A percentile compares a stretch with the other conserved stretches of the same genome.
Evolutionary conservation across 2,113 vertebrate species (phyloP).

Genomic region (Probosciger aterrimus): DNA sequence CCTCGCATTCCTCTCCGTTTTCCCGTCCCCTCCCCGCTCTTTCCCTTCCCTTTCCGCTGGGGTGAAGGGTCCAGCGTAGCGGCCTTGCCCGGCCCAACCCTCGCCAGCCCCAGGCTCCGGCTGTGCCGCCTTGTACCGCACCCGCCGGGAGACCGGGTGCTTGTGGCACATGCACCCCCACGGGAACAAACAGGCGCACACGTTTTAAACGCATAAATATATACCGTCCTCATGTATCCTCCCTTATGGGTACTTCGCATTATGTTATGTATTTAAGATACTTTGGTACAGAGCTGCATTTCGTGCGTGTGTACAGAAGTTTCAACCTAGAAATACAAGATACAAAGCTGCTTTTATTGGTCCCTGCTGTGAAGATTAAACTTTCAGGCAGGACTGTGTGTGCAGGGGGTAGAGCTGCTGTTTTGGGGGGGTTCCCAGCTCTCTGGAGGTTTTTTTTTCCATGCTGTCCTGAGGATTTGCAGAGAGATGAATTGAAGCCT

Average conservation of each 20-base stretch:
- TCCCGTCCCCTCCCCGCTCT: not conserved
- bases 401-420: not conserved
- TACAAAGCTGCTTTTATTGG: not conserved
- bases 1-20: not conserved
- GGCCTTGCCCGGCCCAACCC: accelerated
- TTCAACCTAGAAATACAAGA: not conserved
- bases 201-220: accelerated
- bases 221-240: accelerated
- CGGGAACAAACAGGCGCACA: not conserved
- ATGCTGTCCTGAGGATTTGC: not conserved
- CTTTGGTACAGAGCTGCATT: accelerated
- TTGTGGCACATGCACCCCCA: accelerated
- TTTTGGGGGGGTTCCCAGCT: not conserved
- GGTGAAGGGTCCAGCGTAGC: not conserved
- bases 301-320: accelerated
- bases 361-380: not conserved
- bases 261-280: not conserved
- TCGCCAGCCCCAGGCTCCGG: not conserved
- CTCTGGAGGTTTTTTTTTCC: not conserved
- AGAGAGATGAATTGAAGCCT: not conserved
- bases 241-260: not conserved
- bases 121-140: not conserved
- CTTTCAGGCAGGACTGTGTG: not conserved
- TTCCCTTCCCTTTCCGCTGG: no score
- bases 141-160: no score